Conservation (phyloP, 2,888 invertebrate species). For the Pollenia amentaria region DNA sequence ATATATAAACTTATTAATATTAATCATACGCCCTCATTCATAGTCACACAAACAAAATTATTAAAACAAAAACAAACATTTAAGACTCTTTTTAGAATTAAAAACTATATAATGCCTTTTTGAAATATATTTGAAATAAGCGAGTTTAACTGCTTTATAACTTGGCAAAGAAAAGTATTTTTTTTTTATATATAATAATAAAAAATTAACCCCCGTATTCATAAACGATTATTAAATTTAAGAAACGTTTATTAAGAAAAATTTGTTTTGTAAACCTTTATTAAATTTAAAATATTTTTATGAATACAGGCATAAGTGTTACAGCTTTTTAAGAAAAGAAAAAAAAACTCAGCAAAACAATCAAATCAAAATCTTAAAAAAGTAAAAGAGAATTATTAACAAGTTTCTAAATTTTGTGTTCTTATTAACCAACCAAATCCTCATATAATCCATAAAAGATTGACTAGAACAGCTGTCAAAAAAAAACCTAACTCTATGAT, state of each 20-base stretch:
- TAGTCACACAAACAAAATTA: conserved; percentile 11
- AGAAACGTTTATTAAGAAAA: no score
- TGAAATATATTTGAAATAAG: not conserved
- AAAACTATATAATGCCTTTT: not conserved
- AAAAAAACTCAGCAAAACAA: not conserved
- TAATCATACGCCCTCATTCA: conserved; percentile 8
- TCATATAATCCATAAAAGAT: not conserved
- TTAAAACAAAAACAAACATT: conserved; percentile 7
- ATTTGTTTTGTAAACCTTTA: no score
- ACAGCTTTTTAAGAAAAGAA: not conserved
- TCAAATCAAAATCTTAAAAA: conserved; percentile 29
- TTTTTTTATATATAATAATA: conserved; percentile 3
- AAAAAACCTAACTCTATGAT: no score
- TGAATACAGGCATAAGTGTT: conserved; percentile 12
- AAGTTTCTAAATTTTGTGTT: conserved; percentile 45
- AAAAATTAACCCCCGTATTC: not conserved
- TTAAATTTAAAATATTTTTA: no score
- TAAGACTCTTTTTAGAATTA: not conserved
- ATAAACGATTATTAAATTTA: no score
- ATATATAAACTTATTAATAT: conserved; percentile 35
- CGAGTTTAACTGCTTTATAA: conserved; percentile 31
- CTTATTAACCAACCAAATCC: not conserved
- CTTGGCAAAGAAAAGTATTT: conserved; percentile 23
- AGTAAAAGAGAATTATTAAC: conserved; percentile 32
- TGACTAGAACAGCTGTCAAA: no score